Evolutionary conservation across 30 jellyfish, hydroid and myxozoan genomes (phyloP), one percentile per base, ranked within the genome.

Genomic region (Pseudorhiza aurosa): DNA sequence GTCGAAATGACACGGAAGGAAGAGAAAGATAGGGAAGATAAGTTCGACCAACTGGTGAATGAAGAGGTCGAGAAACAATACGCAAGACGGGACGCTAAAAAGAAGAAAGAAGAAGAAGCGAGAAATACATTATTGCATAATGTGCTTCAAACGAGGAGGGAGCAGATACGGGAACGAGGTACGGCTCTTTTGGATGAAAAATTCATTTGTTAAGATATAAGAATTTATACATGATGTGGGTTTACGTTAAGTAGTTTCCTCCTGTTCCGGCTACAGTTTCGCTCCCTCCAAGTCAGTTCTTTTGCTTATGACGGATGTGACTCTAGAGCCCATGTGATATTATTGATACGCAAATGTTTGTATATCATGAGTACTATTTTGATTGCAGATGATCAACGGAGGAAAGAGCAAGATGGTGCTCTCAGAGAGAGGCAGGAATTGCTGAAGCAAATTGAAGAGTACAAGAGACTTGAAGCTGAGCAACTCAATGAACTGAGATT

Each of bases 11-110:
- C 96, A 8, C 76, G 93, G 26, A 83, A 79, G 42, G 95, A 79
- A 37, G 94, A 92, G 56, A 78, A 72, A 40, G 94, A 86, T n/a
- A 44, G 87, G 35, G 97, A 86, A 27, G 68, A 42, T 1, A 30
- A 49, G 22, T 25, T 92, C 31, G 96, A 81, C 18, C 21, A 14
- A 67, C 53, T 68, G n/a, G 91, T 92, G 40, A 72, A 73, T 62
- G 80, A 67, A 51, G 98, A 92, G 81, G 96, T 92, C 22, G 95
- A 92, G 58, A 72, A 92, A 44, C 98, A 92, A 45, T 85, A 85
- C 83, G 88, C 85, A 14, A 73, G 76, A 56, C 81, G 93, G 50
- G 97, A 92, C 55, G 68, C 22, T n/a, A 88, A 94, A 45, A 92
- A 85, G 78, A 68, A 63, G 44, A 86, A 50, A 50, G 97, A 92